Evolutionary conservation across 1,140 invertebrate genomes (phyloP), one percentile per base, ranked within the genome.

Genomic region (Sarcophaga peregrina): DNA sequence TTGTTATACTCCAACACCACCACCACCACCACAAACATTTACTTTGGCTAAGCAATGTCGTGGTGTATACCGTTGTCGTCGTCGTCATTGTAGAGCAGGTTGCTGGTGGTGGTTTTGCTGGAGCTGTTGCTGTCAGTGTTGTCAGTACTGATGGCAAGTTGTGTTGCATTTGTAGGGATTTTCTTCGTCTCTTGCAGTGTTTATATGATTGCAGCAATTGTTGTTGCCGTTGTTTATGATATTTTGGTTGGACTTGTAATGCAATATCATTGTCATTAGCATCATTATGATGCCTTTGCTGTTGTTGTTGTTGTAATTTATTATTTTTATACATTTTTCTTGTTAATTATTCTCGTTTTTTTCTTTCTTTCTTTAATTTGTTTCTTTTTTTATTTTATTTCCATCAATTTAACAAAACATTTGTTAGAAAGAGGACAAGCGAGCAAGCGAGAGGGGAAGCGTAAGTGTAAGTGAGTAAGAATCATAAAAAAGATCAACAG

Each of bases 221-320:
- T 50, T 86, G 86, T 83, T 83, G 83, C 20, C 50, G 75, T 20
- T 81, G 83, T 76, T 80, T 83, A 15, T 87, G 87, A 84, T 88
- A 87, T 81, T 84, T 85, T 74, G 87, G 86, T 20, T 50, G 68
- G 15, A 20, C 7, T 72, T 78, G 75, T 50, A 78, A 45, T 48
- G 45, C 74, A 48, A 47, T 46, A 76, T 76, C 20, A 76, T 48
- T 46, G 15, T 47, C 74, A 48, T 76, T 47, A 78, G 52, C 25
- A 78, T 52, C 50, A 50, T 47, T 25, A 25, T 48, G 47, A 50
- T 20, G 0, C 20, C 6, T 17, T 68, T 15, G 13, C 3, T 62
- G 58, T n/a, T 15, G 58, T n/a, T 62, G 58, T n/a, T 17, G 58
- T n/a, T 58, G 10, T 8, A 68, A 20, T 68, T 20, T 68, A 20